Evolutionary conservation across 2,797 vertebrate genomes (phyloP), one percentile per base, ranked within the genome.

Genomic region (Calcarius lapponicus): DNA sequence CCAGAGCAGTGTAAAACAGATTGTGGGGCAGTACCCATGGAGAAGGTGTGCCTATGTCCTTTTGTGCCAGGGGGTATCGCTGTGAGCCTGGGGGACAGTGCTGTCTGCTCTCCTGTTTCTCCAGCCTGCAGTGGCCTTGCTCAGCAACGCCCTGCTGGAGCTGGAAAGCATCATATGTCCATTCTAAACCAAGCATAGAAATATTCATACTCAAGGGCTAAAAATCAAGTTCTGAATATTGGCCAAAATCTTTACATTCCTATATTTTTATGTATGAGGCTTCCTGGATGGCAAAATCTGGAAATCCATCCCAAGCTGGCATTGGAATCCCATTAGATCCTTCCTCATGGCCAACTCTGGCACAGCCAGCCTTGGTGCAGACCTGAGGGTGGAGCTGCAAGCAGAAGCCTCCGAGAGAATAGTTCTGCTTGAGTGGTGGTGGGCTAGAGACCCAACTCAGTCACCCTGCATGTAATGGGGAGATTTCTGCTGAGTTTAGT

Each of bases 241-340:
- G 12, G 9, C 54, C 25, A 74, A 62, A 86, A 47, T 0, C 4
- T 50, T 48, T 75, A 51, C 5, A 3, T 43, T 84, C 21, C 12
- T 62, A 0, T 42, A 16, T 26, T 88, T 75, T 25, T 13, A n/a
- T 3, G 1, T 36, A 7, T 61, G 84, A 53, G 4, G 4, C 7
- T 67, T 80, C 34, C 36, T 51, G 34, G 6, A 13, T 45, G 25
- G 32, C 13, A 14, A 76, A 86, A 72, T 48, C 43, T 79, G 48
- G 47, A 88, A 86, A 53, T 8, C 6, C n/a, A 54, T 32, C 7
- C 10, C 53, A 40, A 10, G 13, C 32, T 81, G 73, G 34, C 28
- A 19, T 13, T 43, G 54, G 28, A 69, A 17, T 12, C 17, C 8
- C 0, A 0, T 45, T 1, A 6, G 16, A 16, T 78, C 14, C 17